Percentiles rank a stretch among this genome's conserved stretches.
phyloP scores from a whole-genome alignment of 2,888 invertebrate genomes.

The Cantharis flavilabris region DNA sequence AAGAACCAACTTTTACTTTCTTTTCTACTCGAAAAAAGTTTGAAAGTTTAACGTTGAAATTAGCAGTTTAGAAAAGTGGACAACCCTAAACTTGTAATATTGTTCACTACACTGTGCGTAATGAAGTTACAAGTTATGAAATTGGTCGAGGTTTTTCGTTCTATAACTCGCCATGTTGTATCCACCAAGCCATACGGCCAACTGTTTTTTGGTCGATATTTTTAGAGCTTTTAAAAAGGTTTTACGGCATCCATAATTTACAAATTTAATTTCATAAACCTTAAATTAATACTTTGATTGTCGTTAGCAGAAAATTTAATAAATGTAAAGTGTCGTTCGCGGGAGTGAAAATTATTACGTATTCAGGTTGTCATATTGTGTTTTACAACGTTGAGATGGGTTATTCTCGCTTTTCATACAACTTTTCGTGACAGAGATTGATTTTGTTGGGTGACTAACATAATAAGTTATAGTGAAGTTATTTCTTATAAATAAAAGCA shows the following conservation, averaged over 20 bases:
- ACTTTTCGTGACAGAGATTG: not conserved
- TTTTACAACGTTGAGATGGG: conserved; percentile 2
- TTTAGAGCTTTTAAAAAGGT: not conserved
- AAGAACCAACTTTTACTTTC: not conserved
- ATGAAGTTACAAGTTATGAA: too few relatives aligned
- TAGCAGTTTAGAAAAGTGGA: not conserved
- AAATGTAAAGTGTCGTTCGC: not conserved
- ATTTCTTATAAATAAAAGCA: not conserved
- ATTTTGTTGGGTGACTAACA: not conserved
- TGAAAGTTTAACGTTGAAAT: not conserved
- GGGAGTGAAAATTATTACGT: not conserved
- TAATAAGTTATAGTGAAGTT: not conserved
- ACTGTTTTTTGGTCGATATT: not conserved
- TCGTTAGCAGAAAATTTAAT: not conserved
- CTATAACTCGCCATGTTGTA: too few relatives aligned
- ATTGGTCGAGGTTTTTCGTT: too few relatives aligned
- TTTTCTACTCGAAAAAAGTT: not conserved
- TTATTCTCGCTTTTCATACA: not conserved
- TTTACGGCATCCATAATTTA: not conserved
- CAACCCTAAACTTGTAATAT: not conserved
- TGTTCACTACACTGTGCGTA: too few relatives aligned
- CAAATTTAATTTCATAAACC: not conserved
- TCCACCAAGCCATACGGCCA: too few relatives aligned
- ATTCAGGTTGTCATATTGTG: conserved; percentile 2
- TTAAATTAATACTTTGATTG: not conserved